Conservation (phyloP, 53 echinoderm and acorn worm species). For the Hippasteria phrygiana region DNA sequence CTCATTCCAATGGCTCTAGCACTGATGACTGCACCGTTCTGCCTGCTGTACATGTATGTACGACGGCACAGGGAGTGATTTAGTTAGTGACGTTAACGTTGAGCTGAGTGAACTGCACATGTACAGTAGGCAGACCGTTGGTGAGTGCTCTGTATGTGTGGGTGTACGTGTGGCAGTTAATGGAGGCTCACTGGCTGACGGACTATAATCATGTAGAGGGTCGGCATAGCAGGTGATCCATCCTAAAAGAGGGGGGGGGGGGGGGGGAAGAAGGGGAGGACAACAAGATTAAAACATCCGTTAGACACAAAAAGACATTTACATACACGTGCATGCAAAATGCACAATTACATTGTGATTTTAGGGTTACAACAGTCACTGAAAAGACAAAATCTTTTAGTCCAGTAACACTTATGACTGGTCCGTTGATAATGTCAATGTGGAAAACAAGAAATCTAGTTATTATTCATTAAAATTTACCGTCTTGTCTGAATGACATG, state of each 20-base stretch:
- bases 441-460: no score
- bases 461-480: no score
- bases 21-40: background rate
- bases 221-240: slow-evolving; percentile 19
- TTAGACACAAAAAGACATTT: background rate
- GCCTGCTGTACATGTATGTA: background rate
- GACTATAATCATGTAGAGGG: slow-evolving; percentile 3
- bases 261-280: background rate
- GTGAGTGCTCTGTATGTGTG: background rate
- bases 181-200: slow-evolving; percentile 21
- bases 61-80: background rate
- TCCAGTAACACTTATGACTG: no score
- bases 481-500: no score
- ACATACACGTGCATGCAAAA: background rate
- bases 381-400: no score
- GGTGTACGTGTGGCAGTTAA: no score
- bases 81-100: background rate
- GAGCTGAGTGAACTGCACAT: background rate
- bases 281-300: background rate
- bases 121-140: background rate
- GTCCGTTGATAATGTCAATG: no score
- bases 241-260: background rate
- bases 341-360: no score
- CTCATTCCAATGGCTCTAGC: background rate
- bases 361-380: no score